Conservation (phyloP, 2,113 vertebrate genomes). For the Sapayoa aenigma region DNA sequence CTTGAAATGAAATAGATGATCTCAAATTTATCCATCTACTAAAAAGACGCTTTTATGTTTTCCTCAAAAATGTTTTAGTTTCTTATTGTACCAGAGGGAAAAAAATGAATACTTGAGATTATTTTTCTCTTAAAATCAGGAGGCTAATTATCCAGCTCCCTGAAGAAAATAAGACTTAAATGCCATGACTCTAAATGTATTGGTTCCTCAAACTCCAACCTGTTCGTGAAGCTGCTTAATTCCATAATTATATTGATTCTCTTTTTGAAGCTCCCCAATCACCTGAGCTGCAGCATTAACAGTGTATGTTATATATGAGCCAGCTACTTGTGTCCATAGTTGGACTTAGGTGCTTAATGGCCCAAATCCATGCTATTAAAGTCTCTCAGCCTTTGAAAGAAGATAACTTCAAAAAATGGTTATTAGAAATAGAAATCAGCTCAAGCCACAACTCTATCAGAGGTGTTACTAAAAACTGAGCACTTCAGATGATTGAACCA, state of each 20-base stretch:
- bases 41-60: not conserved
- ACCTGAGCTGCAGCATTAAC: not conserved
- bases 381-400: not conserved
- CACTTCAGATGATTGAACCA: not conserved
- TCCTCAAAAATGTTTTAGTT: not conserved
- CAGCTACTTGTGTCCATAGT: not conserved
- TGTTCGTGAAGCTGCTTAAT: not conserved
- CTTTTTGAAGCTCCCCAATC: not conserved
- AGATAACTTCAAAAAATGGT: not conserved
- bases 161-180: not conserved
- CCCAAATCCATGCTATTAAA: not conserved
- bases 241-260: not conserved
- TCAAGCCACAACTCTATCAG: not conserved
- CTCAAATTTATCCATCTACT: not conserved
- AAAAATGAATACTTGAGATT: not conserved
- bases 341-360: not conserved
- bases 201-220: not conserved
- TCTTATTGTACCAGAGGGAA: not conserved
- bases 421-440: not conserved
- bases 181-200: not conserved
- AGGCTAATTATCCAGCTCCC: not conserved
- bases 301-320: accelerated
- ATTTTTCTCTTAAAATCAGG: not conserved
- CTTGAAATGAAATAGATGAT: not conserved
- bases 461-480: not conserved